Evolutionary conservation across 2,888 invertebrate genomes (phyloP).

Genomic region (Gymnosoma rotundatum): DNA sequence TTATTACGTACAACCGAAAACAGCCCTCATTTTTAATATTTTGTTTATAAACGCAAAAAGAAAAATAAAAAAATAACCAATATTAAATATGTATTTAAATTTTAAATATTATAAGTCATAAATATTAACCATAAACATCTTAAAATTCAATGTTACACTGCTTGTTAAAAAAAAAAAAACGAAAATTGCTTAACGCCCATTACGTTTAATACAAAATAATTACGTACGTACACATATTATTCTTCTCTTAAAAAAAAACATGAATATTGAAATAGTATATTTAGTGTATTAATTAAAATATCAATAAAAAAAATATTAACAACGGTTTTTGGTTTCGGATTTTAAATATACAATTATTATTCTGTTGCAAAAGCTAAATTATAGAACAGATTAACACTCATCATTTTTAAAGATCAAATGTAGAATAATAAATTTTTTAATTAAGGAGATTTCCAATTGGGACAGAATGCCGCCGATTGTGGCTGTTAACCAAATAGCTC

Average conservation of each 20-base stretch:
- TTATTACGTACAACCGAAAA: no score
- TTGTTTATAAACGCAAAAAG: background rate
- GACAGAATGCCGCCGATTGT: no score
- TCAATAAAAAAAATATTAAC: slow-evolving; percentile 37
- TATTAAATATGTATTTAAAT: no score
- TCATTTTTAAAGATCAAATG: background rate
- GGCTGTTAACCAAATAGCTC: no score
- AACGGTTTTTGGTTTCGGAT: slow-evolving; percentile 35
- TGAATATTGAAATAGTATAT: slow-evolving; percentile 45
- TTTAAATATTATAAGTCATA: background rate
- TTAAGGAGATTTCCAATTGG: no score
- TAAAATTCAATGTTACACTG: slow-evolving; percentile 36
- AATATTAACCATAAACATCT: slow-evolving; percentile 20
- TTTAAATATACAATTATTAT: background rate
- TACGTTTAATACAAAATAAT: slow-evolving; percentile 41
- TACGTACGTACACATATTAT: slow-evolving; percentile 27
- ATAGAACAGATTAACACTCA: background rate
- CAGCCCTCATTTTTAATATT: background rate
- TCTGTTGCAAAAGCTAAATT: background rate
- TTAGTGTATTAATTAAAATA: slow-evolving; percentile 47
- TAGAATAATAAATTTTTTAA: no score
- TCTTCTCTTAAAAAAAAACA: slow-evolving; percentile 47
- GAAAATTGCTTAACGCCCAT: slow-evolving; percentile 7
- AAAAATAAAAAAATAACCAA: no score
- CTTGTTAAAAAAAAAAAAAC: slow-evolving; percentile 23